Conservation (phyloP, 2,888 invertebrate genomes). For the Colletes collaris region DNA sequence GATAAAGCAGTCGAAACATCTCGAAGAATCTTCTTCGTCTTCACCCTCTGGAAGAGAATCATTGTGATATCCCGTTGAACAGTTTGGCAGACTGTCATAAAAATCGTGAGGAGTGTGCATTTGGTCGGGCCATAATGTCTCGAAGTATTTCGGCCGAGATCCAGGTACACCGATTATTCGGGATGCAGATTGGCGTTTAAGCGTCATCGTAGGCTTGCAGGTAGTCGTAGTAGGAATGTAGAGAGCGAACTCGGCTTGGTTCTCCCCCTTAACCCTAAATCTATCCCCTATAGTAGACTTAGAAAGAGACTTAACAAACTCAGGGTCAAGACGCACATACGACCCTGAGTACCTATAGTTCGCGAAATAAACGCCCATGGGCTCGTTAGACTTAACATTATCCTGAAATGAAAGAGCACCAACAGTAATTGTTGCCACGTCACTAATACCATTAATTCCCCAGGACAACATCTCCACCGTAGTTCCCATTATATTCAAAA, state of each 20-base stretch:
- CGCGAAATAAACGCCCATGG: conserved; percentile 79
- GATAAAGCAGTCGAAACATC: conserved; percentile 26
- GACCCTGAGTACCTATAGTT: conserved; percentile 73
- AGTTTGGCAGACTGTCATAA: conserved; percentile 35
- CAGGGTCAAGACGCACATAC: conserved; percentile 58
- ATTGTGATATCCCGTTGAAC: conserved; percentile 34
- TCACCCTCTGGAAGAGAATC: conserved; percentile 37
- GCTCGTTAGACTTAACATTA: conserved; percentile 82
- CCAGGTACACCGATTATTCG: conserved; percentile 82
- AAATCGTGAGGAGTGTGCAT: conserved; percentile 59
- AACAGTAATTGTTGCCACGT: conserved; percentile 83
- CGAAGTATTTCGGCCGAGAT: conserved; percentile 74
- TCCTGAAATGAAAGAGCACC: conserved; percentile 84
- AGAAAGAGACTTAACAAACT: conserved; percentile 79
- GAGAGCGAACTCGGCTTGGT: conserved; percentile 75
- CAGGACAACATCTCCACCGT: conserved; percentile 71
- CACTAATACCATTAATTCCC: conserved; percentile 81
- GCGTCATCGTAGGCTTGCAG: conserved; percentile 83
- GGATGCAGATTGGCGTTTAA: conserved; percentile 82
- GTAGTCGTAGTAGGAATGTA: conserved; percentile 83
- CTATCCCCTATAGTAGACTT: conserved; percentile 81
- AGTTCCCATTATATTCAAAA: conserved; percentile 43
- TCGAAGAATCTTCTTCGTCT: conserved; percentile 11
- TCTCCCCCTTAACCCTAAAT: conserved; percentile 80
- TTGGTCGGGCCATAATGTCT: conserved; percentile 67